Percentiles rank a stretch among this genome's conserved stretches.
Conservation (phyloP, 2,113 vertebrate genomes). For the Halichoerus grypus region DNA sequence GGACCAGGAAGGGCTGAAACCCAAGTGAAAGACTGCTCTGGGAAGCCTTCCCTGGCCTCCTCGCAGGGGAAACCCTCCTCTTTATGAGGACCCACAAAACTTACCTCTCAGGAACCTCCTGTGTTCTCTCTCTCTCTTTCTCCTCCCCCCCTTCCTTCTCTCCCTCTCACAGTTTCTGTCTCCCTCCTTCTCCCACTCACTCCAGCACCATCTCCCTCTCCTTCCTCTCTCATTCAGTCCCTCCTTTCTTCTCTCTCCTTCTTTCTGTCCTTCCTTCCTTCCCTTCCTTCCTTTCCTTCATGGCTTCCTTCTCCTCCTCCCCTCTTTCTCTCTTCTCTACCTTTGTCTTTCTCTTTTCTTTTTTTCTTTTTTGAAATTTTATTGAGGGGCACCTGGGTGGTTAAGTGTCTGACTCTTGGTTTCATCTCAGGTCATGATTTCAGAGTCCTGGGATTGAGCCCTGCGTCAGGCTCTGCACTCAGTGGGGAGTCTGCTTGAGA, state of each 20-base stretch:
- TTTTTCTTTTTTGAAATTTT: neutral
- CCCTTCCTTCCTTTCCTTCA: neutral
- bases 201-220: neutral
- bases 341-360: neutral
- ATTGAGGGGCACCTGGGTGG: neutral
- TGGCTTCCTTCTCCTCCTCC: neutral
- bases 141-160: neutral
- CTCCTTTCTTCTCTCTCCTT: too few species aligned
- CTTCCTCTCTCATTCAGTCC: too few species aligned
- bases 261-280: neutral
- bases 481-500: too few species aligned
- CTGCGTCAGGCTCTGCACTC: too few species aligned
- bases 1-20: neutral
- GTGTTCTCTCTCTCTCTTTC: too few species aligned
- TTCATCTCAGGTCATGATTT: neutral
- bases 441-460: neutral
- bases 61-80: neutral
- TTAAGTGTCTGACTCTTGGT: neutral
- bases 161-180: neutral
- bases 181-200: neutral
- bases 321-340: neutral
- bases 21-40: neutral
- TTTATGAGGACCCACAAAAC: neutral
- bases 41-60: neutral
- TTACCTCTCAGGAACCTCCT: neutral